phyloP scores from a whole-genome alignment of 2,113 vertebrate genomes.

The Corythornis cristatus region DNA sequence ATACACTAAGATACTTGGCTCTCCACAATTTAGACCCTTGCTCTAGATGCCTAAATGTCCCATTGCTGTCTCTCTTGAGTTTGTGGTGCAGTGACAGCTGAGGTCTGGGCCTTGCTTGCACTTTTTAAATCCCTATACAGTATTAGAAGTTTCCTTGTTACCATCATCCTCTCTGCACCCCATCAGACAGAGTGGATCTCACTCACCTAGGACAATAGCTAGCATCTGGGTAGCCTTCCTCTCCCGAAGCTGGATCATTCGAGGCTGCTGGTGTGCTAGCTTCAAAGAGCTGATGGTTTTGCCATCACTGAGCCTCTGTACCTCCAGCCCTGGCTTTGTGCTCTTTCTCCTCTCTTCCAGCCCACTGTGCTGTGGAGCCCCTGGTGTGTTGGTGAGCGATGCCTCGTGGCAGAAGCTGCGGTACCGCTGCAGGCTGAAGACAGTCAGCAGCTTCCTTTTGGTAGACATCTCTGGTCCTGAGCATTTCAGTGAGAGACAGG shows the following conservation, averaged over 20 bases:
- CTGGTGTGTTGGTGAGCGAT: conserved; percentile 73
- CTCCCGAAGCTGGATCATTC: conserved; percentile 85
- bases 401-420: conserved; percentile 86
- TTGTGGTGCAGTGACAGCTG: not conserved
- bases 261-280: conserved; percentile 67
- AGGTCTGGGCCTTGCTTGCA: not conserved
- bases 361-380: conserved; percentile 66
- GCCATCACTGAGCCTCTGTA: conserved; percentile 84
- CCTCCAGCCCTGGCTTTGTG: conserved; percentile 76
- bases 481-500: conserved; percentile 61
- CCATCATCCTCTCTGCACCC: not conserved
- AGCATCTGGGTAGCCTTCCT: conserved; percentile 97
- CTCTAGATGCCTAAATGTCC: not conserved
- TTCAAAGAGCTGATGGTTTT: conserved; percentile 81
- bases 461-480: conserved; percentile 53
- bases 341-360: conserved; percentile 28
- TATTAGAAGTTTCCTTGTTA: not conserved
- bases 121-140: not conserved
- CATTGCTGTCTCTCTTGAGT: not conserved
- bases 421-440: conserved; percentile 81
- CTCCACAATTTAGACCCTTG: not conserved
- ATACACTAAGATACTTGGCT: not conserved
- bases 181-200: not conserved
- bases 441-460: conserved; percentile 75
- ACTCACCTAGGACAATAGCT: conserved; percentile 92